Evolutionary conservation across 2,797 vertebrate species (phyloP), one percentile per base, ranked within the genome.

Genomic region (Calcarius lapponicus): DNA sequence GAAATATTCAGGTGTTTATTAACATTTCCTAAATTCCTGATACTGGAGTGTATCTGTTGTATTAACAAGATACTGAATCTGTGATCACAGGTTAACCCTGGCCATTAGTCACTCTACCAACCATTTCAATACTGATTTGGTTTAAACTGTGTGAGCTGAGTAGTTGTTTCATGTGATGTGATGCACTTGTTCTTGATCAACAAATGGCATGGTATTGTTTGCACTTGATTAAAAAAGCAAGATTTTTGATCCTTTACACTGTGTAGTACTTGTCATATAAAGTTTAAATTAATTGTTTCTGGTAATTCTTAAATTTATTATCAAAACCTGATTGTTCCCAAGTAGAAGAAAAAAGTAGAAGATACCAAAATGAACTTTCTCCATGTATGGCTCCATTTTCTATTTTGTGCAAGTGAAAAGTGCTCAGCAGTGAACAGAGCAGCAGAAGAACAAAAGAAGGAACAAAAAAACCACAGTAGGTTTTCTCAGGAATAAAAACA

Each of bases 391-490:
- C 36, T 86, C 26, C 17, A 10, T 95, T 90, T 93, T 75, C 26
- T 28, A 38, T 65, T 57, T 42, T 11, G 38, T 3, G 1, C 24
- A 34, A 56, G 17, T 1, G 1, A 53, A 64, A 93, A 67, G 19
- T 34, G 6, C 56, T 87, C 51, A 76, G 36, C 50, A 88, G 42
- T 22, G 56, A 92, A 42, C 18, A 48, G 13, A 40, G 29, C 15
- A 71, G n/a, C n/a, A 85, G 45, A 45, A 5, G 40, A 74, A 29
- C 32, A 70, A 71, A 48, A 76, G 17, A 15, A 66, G 34, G 65
- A 85, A 64, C 5, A 31, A 69, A 83, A 16, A 0, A 5, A 57
- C 22, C 6, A 5, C 0, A 1, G 32, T 7, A 43, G 36, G 32
- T 53, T 86, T 79, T 62, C 20, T 78, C 22, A 65, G 16, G 14